Conservation (phyloP, 2,888 invertebrate genomes). For the Pammene fasciana region DNA sequence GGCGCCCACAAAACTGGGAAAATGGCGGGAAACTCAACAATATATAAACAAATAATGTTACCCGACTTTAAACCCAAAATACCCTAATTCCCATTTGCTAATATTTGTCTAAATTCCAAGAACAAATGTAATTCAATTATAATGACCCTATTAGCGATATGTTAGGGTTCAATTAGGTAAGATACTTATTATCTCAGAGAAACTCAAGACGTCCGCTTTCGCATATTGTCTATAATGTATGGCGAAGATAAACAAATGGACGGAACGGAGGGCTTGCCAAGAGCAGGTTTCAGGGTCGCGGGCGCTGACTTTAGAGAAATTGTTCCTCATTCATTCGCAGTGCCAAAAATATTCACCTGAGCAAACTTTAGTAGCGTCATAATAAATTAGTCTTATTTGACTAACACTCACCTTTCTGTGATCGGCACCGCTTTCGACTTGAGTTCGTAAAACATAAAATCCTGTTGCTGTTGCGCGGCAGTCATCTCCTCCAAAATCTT, state of each 20-base stretch:
- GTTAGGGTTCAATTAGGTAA: slow-evolving; percentile 16
- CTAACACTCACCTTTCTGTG: slow-evolving; percentile 81
- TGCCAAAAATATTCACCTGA: slow-evolving; percentile 76
- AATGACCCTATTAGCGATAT: slow-evolving; percentile 14
- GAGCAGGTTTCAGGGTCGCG: slow-evolving; percentile 77
- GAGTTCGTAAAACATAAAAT: slow-evolving; percentile 85
- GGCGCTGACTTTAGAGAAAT: slow-evolving; percentile 73
- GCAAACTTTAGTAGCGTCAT: slow-evolving; percentile 31
- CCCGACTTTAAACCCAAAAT: slow-evolving; percentile 26
- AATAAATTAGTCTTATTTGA: slow-evolving; percentile 47
- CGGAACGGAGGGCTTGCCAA: slow-evolving; percentile 76
- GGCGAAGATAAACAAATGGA: slow-evolving; percentile 65
- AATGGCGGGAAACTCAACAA: slow-evolving; percentile 52
- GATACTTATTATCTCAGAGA: neutral
- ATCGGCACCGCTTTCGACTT: slow-evolving; percentile 84
- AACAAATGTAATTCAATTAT: slow-evolving; percentile 9
- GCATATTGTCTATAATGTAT: slow-evolving; percentile 24
- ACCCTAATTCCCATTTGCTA: neutral
- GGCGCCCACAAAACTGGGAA: slow-evolving; percentile 20
- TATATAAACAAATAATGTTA: slow-evolving; percentile 37
- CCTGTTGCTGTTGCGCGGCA: slow-evolving; percentile 80
- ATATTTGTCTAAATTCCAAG: neutral
- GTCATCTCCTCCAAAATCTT: slow-evolving; percentile 83
- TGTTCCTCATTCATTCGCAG: slow-evolving; percentile 69
- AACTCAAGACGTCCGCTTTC: slow-evolving; percentile 14